Conservation (phyloP, 2,113 vertebrate species). For the Rhodinocichla rosea region DNA sequence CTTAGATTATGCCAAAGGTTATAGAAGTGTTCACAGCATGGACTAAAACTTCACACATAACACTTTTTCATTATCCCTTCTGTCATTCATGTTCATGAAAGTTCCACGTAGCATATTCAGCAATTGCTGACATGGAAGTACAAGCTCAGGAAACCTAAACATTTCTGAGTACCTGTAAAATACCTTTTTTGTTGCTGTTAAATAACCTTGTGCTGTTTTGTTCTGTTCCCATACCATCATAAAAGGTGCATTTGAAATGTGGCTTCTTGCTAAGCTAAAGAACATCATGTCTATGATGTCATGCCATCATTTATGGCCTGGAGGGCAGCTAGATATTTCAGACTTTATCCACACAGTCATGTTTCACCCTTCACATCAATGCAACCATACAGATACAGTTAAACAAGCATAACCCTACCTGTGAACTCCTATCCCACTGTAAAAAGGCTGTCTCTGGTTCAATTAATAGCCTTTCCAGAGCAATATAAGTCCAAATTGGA, state of each 20-base stretch:
- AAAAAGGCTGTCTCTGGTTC: background rate
- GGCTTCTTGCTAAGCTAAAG: background rate
- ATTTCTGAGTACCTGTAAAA: background rate
- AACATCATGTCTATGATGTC: background rate
- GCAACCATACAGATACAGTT: background rate
- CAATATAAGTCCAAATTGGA: background rate
- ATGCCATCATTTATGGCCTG: background rate
- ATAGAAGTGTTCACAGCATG: background rate
- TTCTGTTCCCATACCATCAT: background rate
- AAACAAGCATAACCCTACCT: background rate
- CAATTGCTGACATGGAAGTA: background rate
- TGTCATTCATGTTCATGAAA: background rate
- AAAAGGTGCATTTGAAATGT: conserved; percentile 14
- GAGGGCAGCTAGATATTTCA: background rate
- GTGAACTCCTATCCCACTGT: background rate
- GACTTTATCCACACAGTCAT: background rate
- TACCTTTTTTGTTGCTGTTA: background rate
- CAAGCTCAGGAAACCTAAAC: background rate
- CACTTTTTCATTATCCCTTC: background rate
- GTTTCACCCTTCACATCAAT: background rate
- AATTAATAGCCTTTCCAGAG: background rate
- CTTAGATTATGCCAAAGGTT: background rate
- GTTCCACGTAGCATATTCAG: background rate
- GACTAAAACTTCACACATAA: background rate
- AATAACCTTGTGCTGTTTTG: background rate